Evolutionary conservation across 2,113 vertebrate genomes (phyloP).

Genomic region (Chascanopsetta lugubris): DNA sequence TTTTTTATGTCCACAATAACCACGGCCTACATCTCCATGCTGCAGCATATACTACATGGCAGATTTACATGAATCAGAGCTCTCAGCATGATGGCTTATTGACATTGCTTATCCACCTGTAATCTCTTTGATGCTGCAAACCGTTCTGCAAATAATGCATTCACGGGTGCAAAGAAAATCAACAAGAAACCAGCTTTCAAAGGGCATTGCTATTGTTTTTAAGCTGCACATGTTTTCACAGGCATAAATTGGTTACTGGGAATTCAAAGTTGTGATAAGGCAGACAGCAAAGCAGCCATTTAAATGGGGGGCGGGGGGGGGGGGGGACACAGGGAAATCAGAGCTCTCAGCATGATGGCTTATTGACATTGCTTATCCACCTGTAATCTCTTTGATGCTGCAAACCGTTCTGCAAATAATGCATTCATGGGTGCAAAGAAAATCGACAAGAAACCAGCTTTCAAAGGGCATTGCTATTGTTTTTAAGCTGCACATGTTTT

Average conservation of each 20-base stretch:
- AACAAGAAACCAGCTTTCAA: constrained; percentile 8
- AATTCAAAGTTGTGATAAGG: constrained; percentile 10
- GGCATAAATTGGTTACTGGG: constrained; percentile 8
- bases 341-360: not conserved
- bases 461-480: constrained; percentile 7
- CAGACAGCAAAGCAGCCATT: constrained; percentile 10
- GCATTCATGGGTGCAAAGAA: no score
- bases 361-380: not conserved
- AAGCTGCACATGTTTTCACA: constrained; percentile 5
- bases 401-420: not conserved
- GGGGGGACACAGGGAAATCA: constrained; percentile 32
- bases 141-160: not conserved
- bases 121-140: not conserved
- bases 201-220: constrained; percentile 17
- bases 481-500: constrained; percentile 11
- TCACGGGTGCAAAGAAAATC: no score
- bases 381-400: not conserved
- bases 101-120: not conserved
- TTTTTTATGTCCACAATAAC: not conserved
- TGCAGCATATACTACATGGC: constrained; percentile 11
- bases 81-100: not conserved
- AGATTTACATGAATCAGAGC: constrained; percentile 11
- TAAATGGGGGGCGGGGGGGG: constrained; percentile 10
- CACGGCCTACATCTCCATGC: not conserved
- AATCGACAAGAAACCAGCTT: constrained; percentile 9